These are phyloP conservation scores for Platyscapa corneri DNA, from an alignment of 1,140 invertebrate species.

Conservation along the genomic window DNA sequence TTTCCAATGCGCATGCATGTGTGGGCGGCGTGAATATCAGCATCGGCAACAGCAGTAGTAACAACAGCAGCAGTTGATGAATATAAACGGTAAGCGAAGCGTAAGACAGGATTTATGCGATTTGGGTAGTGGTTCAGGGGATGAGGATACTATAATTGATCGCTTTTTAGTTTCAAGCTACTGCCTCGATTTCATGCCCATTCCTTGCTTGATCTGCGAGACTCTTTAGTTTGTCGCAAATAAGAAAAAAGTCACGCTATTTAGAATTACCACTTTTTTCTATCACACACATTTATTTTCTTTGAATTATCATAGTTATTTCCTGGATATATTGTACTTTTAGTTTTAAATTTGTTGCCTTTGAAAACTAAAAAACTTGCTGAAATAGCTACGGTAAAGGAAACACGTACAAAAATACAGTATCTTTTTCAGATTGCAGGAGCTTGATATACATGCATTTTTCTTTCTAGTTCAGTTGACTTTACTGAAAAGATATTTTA, in stretches of 20 bases:
- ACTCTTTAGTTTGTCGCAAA: background rate
- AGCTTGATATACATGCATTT: too few relatives aligned
- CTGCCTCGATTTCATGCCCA: background rate
- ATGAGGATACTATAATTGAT: too few relatives aligned
- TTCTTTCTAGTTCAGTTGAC: too few relatives aligned
- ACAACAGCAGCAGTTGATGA: constrained; percentile 25
- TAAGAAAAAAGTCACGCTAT: too few relatives aligned
- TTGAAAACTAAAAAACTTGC: too few relatives aligned
- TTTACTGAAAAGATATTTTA: too few relatives aligned
- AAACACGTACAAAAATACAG: too few relatives aligned
- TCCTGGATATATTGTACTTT: background rate
- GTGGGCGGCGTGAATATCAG: background rate
- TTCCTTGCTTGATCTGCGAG: background rate
- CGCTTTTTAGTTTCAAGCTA: constrained; percentile 25
- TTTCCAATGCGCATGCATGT: too few relatives aligned
- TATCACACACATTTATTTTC: background rate
- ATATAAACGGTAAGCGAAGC: constrained; percentile 48
- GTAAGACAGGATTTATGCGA: constrained; percentile 50
- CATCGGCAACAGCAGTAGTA: background rate
- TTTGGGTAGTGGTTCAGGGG: background rate
- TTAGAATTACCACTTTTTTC: too few relatives aligned
- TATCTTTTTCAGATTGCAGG: too few relatives aligned
- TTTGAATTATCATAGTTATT: background rate
- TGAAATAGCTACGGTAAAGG: too few relatives aligned
- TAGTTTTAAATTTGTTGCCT: too few relatives aligned